Percentiles rank a stretch among this genome's conserved stretches.
Evolutionary conservation across 1,140 invertebrate genomes (phyloP).

Genomic region (Nasonia vitripennis): DNA sequence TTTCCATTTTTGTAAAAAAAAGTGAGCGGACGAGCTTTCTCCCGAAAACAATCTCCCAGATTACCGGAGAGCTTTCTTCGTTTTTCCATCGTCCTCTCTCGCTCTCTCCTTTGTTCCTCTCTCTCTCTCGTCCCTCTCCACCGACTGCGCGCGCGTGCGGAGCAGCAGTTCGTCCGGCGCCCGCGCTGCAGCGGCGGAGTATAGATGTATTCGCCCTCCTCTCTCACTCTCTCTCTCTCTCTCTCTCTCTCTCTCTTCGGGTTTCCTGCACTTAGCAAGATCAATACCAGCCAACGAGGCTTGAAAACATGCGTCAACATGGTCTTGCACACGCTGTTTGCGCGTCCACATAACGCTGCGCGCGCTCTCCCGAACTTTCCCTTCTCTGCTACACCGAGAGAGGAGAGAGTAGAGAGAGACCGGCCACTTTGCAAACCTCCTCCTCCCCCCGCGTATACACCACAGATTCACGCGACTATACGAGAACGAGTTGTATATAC

Average conservation of each 20-base stretch:
- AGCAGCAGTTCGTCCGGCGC: conserved; percentile 3
- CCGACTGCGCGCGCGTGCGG: not conserved
- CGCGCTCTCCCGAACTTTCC: conserved; percentile 60
- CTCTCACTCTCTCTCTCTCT: conserved; percentile 51
- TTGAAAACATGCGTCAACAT: conserved; percentile 78
- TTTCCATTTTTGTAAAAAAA: not conserved
- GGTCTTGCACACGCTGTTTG: conserved; percentile 76
- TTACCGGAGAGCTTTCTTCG: not conserved
- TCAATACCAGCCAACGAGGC: conserved; percentile 77
- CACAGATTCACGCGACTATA: conserved; percentile 40
- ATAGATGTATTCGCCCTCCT: conserved; percentile 34
- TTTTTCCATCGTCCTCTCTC: not conserved
- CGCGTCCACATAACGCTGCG: conserved; percentile 73
- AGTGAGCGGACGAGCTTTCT: not conserved
- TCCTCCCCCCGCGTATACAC: not conserved
- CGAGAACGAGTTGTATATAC: not conserved
- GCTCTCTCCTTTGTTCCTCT: not conserved
- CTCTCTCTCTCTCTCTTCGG: conserved; percentile 61
- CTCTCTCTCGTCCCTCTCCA: conserved; percentile 29
- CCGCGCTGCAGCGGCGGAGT: conserved; percentile 22
- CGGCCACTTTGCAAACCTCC: conserved; percentile 65
- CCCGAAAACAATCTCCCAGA: not conserved
- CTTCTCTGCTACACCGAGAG: conserved; percentile 37
- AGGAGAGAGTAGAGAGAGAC: conserved; percentile 50
- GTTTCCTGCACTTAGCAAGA: conserved; percentile 77